Base-by-base conservation (phyloP, 2,888 invertebrate species). In the Leucophenga montana region DNA sequence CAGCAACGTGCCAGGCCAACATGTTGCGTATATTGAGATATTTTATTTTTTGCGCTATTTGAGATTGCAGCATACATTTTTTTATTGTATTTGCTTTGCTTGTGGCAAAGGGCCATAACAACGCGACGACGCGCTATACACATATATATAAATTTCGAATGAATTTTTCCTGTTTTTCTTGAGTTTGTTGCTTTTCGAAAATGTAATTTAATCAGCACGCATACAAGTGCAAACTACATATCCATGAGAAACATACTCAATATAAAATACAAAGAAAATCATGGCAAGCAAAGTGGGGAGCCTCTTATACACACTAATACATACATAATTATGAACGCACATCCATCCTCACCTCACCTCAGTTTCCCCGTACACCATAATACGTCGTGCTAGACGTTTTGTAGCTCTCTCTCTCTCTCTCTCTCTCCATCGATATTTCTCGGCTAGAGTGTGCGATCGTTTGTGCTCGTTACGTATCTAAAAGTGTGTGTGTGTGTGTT, bases 171-270 rank as follows among this genome's bases (percentile, higher is more conserved):
- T 50, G 18, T n/a, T 50, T 50, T n/a, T 39, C 39, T 50, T n/a
- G 3, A 16, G 50, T 44, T 46, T 61, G 6, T 33, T 61, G 39
- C 14, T 46, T 57, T 61, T 50, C 48, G 22, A 64, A 68, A 64
- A 54, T 68, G 68, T 64, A 68, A 68, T 68, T 68, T 54, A 68
- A 68, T 68, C 68, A 44, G 22, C 62, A 68, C 68, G 20, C 44
- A 54, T 67, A 67, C 56, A 67, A 56, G n/a, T 1, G 44, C 54
- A 56, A 20, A 50, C 39, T 62, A 46, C 62, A 62, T 2, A 16
- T 50, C 5, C 50, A 50, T 16, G 13, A 14, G n/a, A 11, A 18
- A 61, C 48, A 56, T 57, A 44, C 57, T 56, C 67, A 67, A 27
- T 27, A 27, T 27, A 27, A 27, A 16, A 68, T 16, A 68, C 48